Evolutionary conservation across 2,888 invertebrate genomes (phyloP).

Genomic region (Cantharis rustica): DNA sequence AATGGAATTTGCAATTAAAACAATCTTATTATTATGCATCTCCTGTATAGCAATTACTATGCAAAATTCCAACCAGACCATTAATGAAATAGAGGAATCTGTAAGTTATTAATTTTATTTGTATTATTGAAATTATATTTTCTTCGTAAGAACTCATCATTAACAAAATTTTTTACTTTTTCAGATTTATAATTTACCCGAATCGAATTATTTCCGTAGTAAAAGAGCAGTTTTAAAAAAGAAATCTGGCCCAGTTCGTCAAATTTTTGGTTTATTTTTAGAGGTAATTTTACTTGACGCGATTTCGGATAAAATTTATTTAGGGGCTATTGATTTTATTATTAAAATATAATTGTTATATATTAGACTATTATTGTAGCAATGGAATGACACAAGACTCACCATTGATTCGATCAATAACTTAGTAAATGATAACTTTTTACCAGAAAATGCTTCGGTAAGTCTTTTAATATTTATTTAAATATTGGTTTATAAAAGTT

Average conservation of each 20-base stretch:
- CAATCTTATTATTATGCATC: background rate
- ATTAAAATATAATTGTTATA: background rate
- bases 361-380: slow-evolving; percentile 48
- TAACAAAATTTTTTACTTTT: background rate
- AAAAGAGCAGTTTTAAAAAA: slow-evolving; percentile 9
- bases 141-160: too few species aligned
- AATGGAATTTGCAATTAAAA: background rate
- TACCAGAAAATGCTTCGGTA: slow-evolving; percentile 52
- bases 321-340: background rate
- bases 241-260: slow-evolving; percentile 43
- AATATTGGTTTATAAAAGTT: background rate
- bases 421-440: slow-evolving; percentile 53
- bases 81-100: background rate
- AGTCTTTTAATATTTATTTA: slow-evolving; percentile 32
- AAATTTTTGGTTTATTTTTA: slow-evolving; percentile 49
- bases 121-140: background rate
- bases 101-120: background rate
- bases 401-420: slow-evolving; percentile 55
- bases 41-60: background rate
- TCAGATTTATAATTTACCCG: background rate
- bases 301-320: background rate
- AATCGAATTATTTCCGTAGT: background rate
- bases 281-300: slow-evolving; percentile 44
- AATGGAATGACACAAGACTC: slow-evolving; percentile 58
- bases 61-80: background rate